A percentile compares a stretch with the other conserved stretches of the same genome.
Conservation (phyloP, 2,797 vertebrate genomes). For the Poecile montanus region DNA sequence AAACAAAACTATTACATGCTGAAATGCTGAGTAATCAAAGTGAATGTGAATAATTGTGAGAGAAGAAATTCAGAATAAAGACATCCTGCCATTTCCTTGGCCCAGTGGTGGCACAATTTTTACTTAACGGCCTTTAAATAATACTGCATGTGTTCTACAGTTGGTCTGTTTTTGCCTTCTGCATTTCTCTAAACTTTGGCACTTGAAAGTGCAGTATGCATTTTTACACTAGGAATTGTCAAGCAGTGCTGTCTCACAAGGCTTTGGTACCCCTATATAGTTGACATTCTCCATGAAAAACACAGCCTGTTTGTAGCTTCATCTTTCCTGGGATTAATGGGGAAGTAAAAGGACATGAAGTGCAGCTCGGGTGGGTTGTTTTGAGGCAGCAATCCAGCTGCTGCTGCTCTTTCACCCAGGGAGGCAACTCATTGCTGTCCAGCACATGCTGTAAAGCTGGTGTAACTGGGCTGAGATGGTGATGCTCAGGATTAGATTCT, state of each 20-base stretch:
- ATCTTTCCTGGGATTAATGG: background rate
- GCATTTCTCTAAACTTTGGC: background rate
- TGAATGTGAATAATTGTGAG: background rate
- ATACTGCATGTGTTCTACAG: background rate
- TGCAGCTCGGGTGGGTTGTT: background rate
- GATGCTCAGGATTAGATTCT: background rate
- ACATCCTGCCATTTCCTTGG: background rate
- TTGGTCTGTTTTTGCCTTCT: background rate
- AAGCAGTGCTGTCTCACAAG: background rate
- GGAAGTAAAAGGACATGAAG: background rate
- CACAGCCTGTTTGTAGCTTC: background rate
- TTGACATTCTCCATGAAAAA: background rate
- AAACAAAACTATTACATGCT: background rate
- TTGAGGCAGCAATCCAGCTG: background rate
- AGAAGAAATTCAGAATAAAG: background rate
- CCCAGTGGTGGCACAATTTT: background rate
- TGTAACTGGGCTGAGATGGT: background rate
- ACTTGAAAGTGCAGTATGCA: background rate
- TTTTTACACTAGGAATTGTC: background rate
- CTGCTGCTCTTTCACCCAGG: background rate
- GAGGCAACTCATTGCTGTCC: background rate
- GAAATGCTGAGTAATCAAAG: background rate
- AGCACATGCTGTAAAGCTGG: rapidly evolving
- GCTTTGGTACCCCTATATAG: background rate
- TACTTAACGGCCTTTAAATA: background rate